Base-by-base conservation (phyloP, 2,113 vertebrate genomes). In the Microcebus jonahi region DNA sequence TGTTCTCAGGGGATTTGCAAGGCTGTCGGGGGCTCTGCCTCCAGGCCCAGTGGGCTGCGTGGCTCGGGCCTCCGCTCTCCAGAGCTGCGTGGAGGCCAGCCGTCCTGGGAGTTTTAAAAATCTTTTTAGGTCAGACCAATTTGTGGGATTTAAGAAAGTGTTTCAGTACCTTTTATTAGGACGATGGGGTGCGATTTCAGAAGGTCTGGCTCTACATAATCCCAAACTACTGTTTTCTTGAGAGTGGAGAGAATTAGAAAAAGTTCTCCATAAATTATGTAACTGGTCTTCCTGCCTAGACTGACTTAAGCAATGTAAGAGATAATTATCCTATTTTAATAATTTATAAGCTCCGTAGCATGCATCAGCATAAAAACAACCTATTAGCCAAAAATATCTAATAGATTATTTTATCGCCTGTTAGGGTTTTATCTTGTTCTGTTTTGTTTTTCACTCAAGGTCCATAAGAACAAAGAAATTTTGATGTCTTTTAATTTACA, bases 301-400 rank as follows among this genome's bases (percentile, higher is more conserved):
- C 63, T 77, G 53, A 79, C 68, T 94, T 45, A 82, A 82, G 65
- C 70, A 95, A 36, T 89, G 8, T 63, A 94, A 65, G 86, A 95
- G 50, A 82, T 63, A 86, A 95, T 87, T 96, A 71, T 48, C 29
- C 34, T 89, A 34, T 92, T 93, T 87, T 55, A 91, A 96, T 96
- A 80, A 94, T 96, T 92, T 96, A 95, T 91, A 90, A 84, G 48
- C 5, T 57, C 61, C 82, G 85, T 71, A 84, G 80, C 20, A 61
- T 92, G 48, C 42, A 95, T 97, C 95, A 94, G 87, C 94, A 90
- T 71, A 91, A 93, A 95, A 93, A 53, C 18, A 90, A 50, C 39
- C 85, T 95, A 76, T 88, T 95, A 96, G 65, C 53, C 65, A 90
- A 95, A 96, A 95, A 89, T 84, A 94, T 36, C 77, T 75, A 77